Base-by-base conservation (phyloP, 2,888 invertebrate genomes). In the Himalopsyche tibetana region DNA sequence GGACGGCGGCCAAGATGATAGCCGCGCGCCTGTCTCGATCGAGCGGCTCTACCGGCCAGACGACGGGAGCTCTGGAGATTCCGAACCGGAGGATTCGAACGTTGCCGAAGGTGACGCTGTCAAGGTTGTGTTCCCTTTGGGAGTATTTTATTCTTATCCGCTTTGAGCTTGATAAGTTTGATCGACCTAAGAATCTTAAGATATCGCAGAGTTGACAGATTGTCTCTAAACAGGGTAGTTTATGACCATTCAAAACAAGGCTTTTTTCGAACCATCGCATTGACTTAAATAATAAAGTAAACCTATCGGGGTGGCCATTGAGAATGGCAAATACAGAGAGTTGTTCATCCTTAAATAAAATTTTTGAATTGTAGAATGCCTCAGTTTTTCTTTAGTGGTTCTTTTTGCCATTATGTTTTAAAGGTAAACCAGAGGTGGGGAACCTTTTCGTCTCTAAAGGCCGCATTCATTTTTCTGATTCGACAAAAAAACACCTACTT, bases 81-180 rank as follows among this genome's bases (percentile, higher is more conserved):
- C 81, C 17, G 42, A 81, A 28, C 11, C 38, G 40, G 55, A 81
- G 15, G 81, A 81, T 36, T 74, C 74, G 36, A 74, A 74, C 15
- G 36, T 36, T 5, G 12, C 15, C 36, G 74, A 74, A 36, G 36
- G 74, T 74, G 74, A 74, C 15, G 36, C 36, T 36, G 74, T 36
- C 36, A 74, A 74, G 74, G 74, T 74, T 15, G 15, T 63, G 28
- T 19, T 56, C 56, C 56, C 56, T 56, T 56, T n/a, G 45, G 45
- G 11, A 45, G 45, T 56, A 8, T 63, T 63, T 63, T n/a, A 9
- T 19, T 63, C 63, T 63, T 63, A 19, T 19, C 63, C 19, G 19
- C n/a, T 11, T 1, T 28, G 11, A 3, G 63, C 19, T 19, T 11
- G 28, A 19, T 8, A 3, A 9, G 8, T 11, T 11, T 12, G 63